Evolutionary conservation across 2,113 vertebrate genomes (phyloP).

Genomic region (Butorides virescens): DNA sequence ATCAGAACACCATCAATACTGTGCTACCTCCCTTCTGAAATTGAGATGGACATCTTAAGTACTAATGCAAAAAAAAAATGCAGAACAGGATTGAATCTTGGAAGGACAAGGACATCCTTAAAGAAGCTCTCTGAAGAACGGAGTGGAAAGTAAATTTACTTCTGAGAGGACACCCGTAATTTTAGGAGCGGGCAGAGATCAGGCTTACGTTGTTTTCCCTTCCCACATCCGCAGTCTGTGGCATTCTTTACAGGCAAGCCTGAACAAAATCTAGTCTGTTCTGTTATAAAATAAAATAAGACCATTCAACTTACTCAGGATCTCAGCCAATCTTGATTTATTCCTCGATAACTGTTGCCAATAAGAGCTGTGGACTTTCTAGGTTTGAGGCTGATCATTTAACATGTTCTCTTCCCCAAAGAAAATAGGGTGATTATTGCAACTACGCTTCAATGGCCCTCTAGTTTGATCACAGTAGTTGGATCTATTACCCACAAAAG

Average conservation of each 20-base stretch:
- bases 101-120: neutral
- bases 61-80: neutral
- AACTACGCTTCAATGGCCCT: neutral
- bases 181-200: neutral
- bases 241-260: neutral
- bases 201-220: fast-evolving
- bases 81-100: neutral
- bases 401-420: neutral
- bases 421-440: neutral
- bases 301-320: neutral
- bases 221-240: neutral
- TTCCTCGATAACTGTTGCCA: neutral
- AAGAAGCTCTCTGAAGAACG: neutral
- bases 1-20: neutral
- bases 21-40: neutral
- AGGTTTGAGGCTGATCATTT: neutral
- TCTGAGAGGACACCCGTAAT: neutral
- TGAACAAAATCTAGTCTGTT: neutral
- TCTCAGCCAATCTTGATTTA: neutral
- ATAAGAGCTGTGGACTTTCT: neutral
- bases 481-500: neutral
- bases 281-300: neutral
- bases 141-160: neutral
- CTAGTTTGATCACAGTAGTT: neutral
- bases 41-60: neutral